Evolutionary conservation across 1,140 invertebrate genomes (phyloP).

Genomic region (Bombus fervidus): DNA sequence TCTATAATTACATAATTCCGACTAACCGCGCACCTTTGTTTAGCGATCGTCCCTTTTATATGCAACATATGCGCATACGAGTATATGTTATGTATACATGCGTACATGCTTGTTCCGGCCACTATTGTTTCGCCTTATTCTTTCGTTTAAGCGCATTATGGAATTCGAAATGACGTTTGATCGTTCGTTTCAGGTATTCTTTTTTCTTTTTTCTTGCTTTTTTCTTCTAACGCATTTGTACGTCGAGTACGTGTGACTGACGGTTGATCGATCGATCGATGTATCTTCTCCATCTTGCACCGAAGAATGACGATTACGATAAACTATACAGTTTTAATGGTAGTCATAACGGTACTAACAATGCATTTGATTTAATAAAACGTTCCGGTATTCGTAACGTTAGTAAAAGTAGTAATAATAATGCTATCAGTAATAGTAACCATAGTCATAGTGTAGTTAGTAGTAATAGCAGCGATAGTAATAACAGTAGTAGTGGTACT

Average conservation of each 20-base stretch:
- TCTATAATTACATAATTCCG: constrained; percentile 43
- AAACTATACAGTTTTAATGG: constrained; percentile 24
- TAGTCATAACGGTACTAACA: constrained; percentile 42
- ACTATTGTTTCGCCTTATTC: neutral
- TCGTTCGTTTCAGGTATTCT: constrained; percentile 4
- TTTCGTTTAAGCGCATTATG: constrained; percentile 28
- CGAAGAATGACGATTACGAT: neutral
- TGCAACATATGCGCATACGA: neutral
- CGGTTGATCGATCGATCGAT: neutral
- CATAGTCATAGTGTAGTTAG: constrained; percentile 13
- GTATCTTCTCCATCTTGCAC: neutral
- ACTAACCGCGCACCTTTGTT: constrained; percentile 40
- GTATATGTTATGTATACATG: constrained; percentile 2
- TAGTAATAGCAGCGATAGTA: constrained; percentile 44
- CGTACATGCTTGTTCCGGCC: neutral
- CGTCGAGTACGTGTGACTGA: neutral
- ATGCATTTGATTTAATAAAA: constrained; percentile 47
- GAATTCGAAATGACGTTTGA: constrained; percentile 27
- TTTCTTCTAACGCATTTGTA: neutral
- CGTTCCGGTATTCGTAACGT: constrained; percentile 47
- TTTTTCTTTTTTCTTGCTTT: neutral
- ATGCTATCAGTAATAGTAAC: constrained; percentile 37
- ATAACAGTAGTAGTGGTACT: constrained; percentile 37
- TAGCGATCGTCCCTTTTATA: constrained; percentile 15
- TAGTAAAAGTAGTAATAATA: constrained; percentile 55